phyloP scores from a whole-genome alignment of 1,140 invertebrate species.

The Meteorus sp. region DNA sequence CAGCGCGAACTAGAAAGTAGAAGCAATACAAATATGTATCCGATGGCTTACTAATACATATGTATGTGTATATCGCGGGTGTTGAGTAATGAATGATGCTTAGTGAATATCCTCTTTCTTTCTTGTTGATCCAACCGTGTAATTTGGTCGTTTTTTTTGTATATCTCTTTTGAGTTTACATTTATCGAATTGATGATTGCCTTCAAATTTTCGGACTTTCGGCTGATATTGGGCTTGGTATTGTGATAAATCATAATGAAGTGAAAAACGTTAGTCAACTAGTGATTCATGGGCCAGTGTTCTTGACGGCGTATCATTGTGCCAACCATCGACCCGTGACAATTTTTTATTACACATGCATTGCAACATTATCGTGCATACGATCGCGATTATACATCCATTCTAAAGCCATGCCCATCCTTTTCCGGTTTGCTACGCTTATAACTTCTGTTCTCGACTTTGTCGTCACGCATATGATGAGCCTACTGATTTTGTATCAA shows the following conservation, averaged over 20 bases:
- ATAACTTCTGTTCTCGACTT: too few relatives aligned
- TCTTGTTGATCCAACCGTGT: too few relatives aligned
- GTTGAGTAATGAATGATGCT: constrained; percentile 24
- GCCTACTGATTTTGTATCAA: too few relatives aligned
- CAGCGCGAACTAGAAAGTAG: constrained; percentile 19
- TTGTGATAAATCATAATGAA: too few relatives aligned
- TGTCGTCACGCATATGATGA: too few relatives aligned
- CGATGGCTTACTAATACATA: too few relatives aligned
- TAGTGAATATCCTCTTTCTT: constrained; percentile 15
- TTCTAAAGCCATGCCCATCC: constrained; percentile 49
- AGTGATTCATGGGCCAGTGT: constrained; percentile 17
- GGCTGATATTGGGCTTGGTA: too few relatives aligned
- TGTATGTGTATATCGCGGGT: constrained; percentile 5
- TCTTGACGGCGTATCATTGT: constrained; percentile 35
- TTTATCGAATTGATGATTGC: too few relatives aligned
- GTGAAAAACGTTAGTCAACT: constrained; percentile 12
- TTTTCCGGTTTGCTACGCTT: constrained; percentile 43
- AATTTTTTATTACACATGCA: constrained; percentile 38
- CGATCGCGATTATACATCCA: too few relatives aligned
- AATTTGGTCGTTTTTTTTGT: neutral
- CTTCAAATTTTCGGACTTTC: too few relatives aligned
- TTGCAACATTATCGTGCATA: constrained; percentile 19
- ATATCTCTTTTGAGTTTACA: neutral
- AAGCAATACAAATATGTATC: too few relatives aligned
- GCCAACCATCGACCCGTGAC: constrained; percentile 37